phyloP scores from a whole-genome alignment of 2,797 vertebrate genomes.

The Crenuchus spilurus region DNA sequence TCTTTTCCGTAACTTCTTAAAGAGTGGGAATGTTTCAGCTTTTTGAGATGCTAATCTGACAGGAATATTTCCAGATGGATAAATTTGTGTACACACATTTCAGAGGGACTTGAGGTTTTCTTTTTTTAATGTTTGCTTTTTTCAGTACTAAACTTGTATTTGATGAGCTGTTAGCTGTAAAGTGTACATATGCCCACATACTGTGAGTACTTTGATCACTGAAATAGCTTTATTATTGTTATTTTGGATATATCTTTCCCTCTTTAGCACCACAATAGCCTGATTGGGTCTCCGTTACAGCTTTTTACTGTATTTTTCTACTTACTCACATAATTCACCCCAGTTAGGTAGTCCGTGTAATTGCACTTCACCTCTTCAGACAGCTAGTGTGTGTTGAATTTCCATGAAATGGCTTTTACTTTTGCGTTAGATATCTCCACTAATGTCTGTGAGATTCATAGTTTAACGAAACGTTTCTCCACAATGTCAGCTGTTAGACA shows the following conservation, averaged over 20 bases:
- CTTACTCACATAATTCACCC: slow-evolving; percentile 61
- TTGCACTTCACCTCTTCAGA: slow-evolving; percentile 24
- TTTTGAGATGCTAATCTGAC: slow-evolving; percentile 79
- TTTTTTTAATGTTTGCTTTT: slow-evolving; percentile 83
- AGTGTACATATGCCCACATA: slow-evolving; percentile 84
- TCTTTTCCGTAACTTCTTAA: slow-evolving; percentile 69
- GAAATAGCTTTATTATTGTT: slow-evolving; percentile 75
- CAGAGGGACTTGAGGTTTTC: slow-evolving; percentile 80
- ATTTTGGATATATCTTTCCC: slow-evolving; percentile 73
- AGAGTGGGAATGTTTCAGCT: slow-evolving; percentile 67
- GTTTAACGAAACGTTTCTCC: slow-evolving; percentile 12
- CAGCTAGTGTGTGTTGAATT: slow-evolving; percentile 47
- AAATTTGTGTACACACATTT: slow-evolving; percentile 81
- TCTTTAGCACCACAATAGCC: slow-evolving; percentile 73
- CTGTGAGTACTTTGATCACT: slow-evolving; percentile 86
- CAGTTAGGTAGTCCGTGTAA: slow-evolving; percentile 29
- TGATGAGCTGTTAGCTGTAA: slow-evolving; percentile 81
- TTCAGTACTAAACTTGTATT: slow-evolving; percentile 77
- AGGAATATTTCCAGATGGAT: slow-evolving; percentile 76
- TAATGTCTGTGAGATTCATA: background rate
- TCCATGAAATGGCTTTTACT: slow-evolving; percentile 50
- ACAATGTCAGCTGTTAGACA: slow-evolving; percentile 16
- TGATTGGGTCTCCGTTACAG: slow-evolving; percentile 58
- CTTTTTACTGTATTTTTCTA: slow-evolving; percentile 62
- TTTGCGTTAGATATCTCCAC: slow-evolving; percentile 52